Base-by-base conservation (phyloP, 2,113 vertebrate genomes). In the Neodon shergylaensis region DNA sequence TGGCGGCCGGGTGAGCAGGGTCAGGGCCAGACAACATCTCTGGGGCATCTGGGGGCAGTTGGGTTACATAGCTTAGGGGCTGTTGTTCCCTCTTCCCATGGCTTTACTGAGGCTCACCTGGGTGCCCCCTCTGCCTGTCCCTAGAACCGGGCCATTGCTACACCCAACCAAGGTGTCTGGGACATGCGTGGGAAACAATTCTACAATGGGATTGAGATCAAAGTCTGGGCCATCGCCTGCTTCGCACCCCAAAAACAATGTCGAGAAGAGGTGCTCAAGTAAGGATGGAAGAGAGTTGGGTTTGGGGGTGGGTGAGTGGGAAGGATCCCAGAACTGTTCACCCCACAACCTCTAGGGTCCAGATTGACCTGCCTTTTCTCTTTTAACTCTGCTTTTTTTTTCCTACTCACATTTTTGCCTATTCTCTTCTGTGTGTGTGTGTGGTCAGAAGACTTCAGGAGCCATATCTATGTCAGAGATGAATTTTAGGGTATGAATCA, bases 181-280 rank as follows among this genome's bases (percentile, higher is more conserved):
- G 99, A 99, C 98, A 99, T 99, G 99, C 98, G 99, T 90, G 99
- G 99, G 92, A 99, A 99, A 97, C 99, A 99, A 98, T 99, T 99
- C 98, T 99, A 99, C 98, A 99, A 99, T 70, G 99, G 99, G 96
- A 99, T 99, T 52, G 99, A 99, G 99, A 99, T 99, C 98, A 99
- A 99, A 98, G 99, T 99, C 95, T 99, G 99, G 99, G 99, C 99
- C 47, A 99, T 99, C 73, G 99, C 99, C 92, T 99, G 99, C 98
- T 99, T 99, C 97, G 99, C 99, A 97, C 99, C 99, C 0, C 99
- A 99, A 98, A 99, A 99, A 97, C 99, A 99, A 97, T 99, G 99
- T 98, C 98, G 99, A 96, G 99, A 99, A 98, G 99, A 99, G 98
- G 99, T 99, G 98, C 99, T 99, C 94, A 99, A 99, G 99, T 99